Evolutionary conservation across 2,888 invertebrate species (phyloP), one percentile per base, ranked within the genome.

Genomic region (Physocephala rufipes): DNA sequence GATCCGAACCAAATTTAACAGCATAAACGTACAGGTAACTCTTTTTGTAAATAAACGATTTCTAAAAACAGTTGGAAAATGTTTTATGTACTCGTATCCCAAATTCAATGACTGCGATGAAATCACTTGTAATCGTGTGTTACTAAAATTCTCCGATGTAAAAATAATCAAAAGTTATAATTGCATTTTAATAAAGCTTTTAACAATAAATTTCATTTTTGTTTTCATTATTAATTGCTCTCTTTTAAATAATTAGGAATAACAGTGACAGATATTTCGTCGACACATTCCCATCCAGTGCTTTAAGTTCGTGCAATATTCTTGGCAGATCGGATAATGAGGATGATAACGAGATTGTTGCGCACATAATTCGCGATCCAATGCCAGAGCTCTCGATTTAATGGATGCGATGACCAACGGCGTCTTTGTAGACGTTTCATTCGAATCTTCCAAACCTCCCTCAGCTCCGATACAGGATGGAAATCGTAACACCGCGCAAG

Each of bases 251-350:
- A 64, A 49, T 71, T 77, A 84, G 43, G 83, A 82, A 74, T 84
- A 81, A 71, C 84, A 84, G 73, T 82, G 84, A 71, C 84, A 84
- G 49, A 76, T 82, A 30, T 81, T 79, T 64, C 76, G 79, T 67
- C 84, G 80, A 69, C 84, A 84, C 77, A 83, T 83, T 15, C 84
- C 84, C 75, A 85, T 75, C 85, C 84, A 85, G 62, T 84, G 84
- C 15, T 82, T 79, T 21, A 84, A 76, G 43, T 78, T 77, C 59
- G 78, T 77, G 76, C 84, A 85, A 76, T 84, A 85, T 36, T 78
- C 77, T 71, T 84, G 79, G 65, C 84, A 84, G 30, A 76, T 79
- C 19, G 84, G 85, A 71, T 78, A 80, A 70, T 84, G 84, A 0
- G 85, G 84, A 76, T 80, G 82, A 65, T 80, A 78, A 16, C 79